Evolutionary conservation across 2,888 invertebrate species (phyloP), one percentile per base, ranked within the genome.

Genomic region (Ormyrus nitidulus): DNA sequence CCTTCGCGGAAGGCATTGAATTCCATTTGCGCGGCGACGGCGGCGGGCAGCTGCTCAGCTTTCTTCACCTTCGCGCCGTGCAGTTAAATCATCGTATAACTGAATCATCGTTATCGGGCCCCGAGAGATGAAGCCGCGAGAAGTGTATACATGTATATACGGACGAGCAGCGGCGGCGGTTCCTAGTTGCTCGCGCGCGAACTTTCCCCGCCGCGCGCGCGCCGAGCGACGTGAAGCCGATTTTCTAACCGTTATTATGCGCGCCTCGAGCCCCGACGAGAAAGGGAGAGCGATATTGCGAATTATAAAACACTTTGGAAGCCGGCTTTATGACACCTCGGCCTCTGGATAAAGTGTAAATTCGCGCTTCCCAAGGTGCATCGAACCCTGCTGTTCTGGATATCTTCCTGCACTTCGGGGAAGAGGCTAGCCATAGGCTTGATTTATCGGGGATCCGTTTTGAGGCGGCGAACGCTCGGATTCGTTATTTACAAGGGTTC

Each of bases 31-130:
- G 11, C 59, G 19, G 61, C 68, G 34, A 5, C 34, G 8, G 56
- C 48, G 51, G 34, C 13, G 10, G 44, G 3, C 48, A 34, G 51
- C 51, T 64, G 54, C 34, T 34, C 34, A 3, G 34, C 77, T 77
- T 73, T 73, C 77, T 70, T 65, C 71, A 68, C 61, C 70, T 75
- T 78, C 71, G 66, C 56, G 59, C 34, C 3, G 34, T 0, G 74
- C 19, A 56, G 58, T 71, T 75, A 76, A 81, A 81, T 81, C 78
- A 79, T 66, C 70, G 61, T 51, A 19, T 68, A 79, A 76, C 75
- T 64, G 75, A 78, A 78, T 75, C 78, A 75, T 81, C 81, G 71
- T 78, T 70, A 78, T 74, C 70, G 70, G 68, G 19, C 1, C 70
- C 58, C 34, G 34, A 4, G 59, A 71, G 58, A 54, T 7, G 58